These are phyloP conservation scores for Drosophila kambysellisi DNA, from an alignment of 2,888 invertebrate species.

Conservation along the genomic window DNA sequence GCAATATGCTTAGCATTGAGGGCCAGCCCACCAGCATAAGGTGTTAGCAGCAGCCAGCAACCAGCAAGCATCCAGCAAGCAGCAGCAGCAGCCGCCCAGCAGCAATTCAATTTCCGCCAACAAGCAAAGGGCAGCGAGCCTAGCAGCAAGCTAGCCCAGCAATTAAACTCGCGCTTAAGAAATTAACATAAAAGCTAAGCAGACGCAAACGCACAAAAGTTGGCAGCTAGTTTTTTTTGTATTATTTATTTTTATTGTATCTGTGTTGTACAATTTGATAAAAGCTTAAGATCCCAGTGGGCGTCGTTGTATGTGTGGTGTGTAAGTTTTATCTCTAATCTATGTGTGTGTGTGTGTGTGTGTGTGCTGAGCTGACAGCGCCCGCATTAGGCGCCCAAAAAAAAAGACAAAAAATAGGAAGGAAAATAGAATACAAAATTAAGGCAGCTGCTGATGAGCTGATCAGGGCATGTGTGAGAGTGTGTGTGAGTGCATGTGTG, in stretches of 20 bases:
- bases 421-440: slow-evolving; percentile 43
- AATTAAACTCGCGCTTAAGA: slow-evolving; percentile 70
- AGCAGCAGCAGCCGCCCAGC: slow-evolving; percentile 28
- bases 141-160: slow-evolving; percentile 45
- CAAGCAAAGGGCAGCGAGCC: slow-evolving; percentile 51
- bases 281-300: slow-evolving; percentile 46
- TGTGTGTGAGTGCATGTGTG: slow-evolving; percentile 11
- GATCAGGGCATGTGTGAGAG: slow-evolving; percentile 40
- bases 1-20: slow-evolving; percentile 68
- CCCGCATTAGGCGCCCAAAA: slow-evolving; percentile 57
- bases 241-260: slow-evolving; percentile 14
- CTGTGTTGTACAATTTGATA: slow-evolving; percentile 10
- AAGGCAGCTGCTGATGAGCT: slow-evolving; percentile 68
- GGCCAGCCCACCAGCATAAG: slow-evolving; percentile 56
- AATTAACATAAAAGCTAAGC: slow-evolving; percentile 72
- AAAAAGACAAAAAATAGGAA: slow-evolving; percentile 24
- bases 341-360: background rate
- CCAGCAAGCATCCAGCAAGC: slow-evolving; percentile 24
- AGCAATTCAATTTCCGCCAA: slow-evolving; percentile 75
- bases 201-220: slow-evolving; percentile 58
- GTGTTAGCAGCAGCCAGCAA: slow-evolving; percentile 39
- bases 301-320: slow-evolving; percentile 7
- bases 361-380: slow-evolving; percentile 43
- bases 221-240: slow-evolving; percentile 55
- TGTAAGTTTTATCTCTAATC: background rate